Evolutionary conservation across 2,888 invertebrate genomes (phyloP), one percentile per base, ranked within the genome.

Genomic region (Seira ritae): DNA sequence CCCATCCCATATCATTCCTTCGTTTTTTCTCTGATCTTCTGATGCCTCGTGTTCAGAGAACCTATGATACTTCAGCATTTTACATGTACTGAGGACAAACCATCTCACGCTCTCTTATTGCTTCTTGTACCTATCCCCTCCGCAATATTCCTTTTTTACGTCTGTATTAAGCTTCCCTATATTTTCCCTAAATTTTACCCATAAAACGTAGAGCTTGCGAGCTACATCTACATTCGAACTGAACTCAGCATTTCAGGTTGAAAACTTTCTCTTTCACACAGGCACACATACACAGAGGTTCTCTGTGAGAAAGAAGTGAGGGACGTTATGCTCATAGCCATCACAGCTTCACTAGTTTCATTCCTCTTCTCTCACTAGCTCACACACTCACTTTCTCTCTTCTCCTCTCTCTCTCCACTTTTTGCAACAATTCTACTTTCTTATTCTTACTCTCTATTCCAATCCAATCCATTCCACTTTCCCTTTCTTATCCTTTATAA

Each of bases 1-100:
- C 78, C 78, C 71, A 78, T 70, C 78, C 78, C 78, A 78, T 78
- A 79, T 72, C 73, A 79, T 73, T 82, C 76, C 75, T 42, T 15
- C 46, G 19, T 17, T 37, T n/a, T 69, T 37, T 17, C 68, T 69
- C 68, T 69, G 55, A 55, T 55, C 55, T 55, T 17, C 55, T 55
- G 55, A 55, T 55, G 55, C 55, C 55, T 55, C 55, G 55, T 55
- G 55, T 55, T 12, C 55, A 31, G 55, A 17, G 55, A 55, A 55
- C 55, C 55, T 55, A 55, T 55, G 55, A 55, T 55, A 55, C 55
- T 12, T 55, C 12, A 2, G 31, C 12, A n/a, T 55, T 55, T 12
- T 55, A 55, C 55, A 55, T 55, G 55, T 55, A n/a, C 55, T 8
- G 17, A 55, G 55, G 55, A 55, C 55, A 55, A 55, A 23, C 67